Evolutionary conservation across 1,140 invertebrate species (phyloP).

Genomic region (Drosophila elegans): DNA sequence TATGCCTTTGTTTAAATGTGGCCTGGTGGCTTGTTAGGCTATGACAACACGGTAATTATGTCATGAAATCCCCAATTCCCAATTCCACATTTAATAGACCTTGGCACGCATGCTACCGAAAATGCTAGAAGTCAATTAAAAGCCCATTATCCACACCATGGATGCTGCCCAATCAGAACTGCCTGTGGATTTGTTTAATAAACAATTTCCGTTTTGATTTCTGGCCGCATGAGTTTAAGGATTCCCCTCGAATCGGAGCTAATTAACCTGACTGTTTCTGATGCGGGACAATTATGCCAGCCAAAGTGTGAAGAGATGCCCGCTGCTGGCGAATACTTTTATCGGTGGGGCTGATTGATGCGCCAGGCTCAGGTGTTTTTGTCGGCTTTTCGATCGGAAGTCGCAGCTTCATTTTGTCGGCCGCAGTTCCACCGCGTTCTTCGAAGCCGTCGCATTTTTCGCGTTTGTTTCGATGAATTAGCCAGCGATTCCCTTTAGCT

Average conservation of each 20-base stretch:
- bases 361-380: slow-evolving; percentile 38
- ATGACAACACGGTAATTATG: slow-evolving; percentile 38
- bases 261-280: slow-evolving; percentile 46
- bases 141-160: slow-evolving; percentile 60
- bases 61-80: slow-evolving; percentile 36
- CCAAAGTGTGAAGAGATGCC: slow-evolving; percentile 65
- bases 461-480: slow-evolving; percentile 62
- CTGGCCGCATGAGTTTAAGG: slow-evolving; percentile 24
- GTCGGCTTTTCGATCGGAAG: slow-evolving; percentile 44
- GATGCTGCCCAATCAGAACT: slow-evolving; percentile 14
- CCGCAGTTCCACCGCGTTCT: slow-evolving; percentile 21
- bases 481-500: slow-evolving; percentile 57
- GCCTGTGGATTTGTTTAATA: slow-evolving; percentile 72
- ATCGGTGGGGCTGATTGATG: slow-evolving; percentile 26
- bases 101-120: slow-evolving; percentile 45
- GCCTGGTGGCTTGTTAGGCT: slow-evolving; percentile 16
- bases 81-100: slow-evolving; percentile 16
- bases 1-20: neutral
- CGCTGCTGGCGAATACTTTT: slow-evolving; percentile 30
- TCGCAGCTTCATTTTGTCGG: slow-evolving; percentile 61
- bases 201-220: slow-evolving; percentile 78
- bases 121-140: slow-evolving; percentile 70
- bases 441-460: slow-evolving; percentile 52
- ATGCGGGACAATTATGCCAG: slow-evolving; percentile 56
- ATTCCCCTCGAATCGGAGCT: slow-evolving; percentile 17